A percentile compares a stretch with the other conserved stretches of the same genome.
Evolutionary conservation across 2,797 vertebrate species (phyloP).

Genomic region (Sebastes diploproa): DNA sequence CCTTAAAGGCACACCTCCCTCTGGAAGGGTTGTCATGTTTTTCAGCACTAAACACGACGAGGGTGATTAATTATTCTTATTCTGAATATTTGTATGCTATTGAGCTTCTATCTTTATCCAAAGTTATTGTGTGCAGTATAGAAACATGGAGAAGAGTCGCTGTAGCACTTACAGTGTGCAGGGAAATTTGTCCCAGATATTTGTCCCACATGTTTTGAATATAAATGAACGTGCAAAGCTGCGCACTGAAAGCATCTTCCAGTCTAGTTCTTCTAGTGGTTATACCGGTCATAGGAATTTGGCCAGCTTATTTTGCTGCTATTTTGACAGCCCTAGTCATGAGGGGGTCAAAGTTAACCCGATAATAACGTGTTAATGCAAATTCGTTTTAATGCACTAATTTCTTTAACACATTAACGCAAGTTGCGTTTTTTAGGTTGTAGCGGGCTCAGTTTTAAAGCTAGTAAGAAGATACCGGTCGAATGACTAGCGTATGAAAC

Average conservation of each 20-base stretch:
- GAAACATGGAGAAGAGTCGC: background rate
- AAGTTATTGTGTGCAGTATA: background rate
- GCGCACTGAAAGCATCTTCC: background rate
- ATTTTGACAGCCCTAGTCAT: too few relatives aligned
- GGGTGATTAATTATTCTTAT: slow-evolving; percentile 8
- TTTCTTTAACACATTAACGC: too few relatives aligned
- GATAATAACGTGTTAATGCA: too few relatives aligned
- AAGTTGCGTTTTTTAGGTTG: too few relatives aligned
- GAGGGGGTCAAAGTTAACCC: too few relatives aligned
- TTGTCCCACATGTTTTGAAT: slow-evolving; percentile 17
- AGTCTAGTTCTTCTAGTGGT: background rate
- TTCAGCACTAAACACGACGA: slow-evolving; percentile 8
- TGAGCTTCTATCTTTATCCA: slow-evolving; percentile 25
- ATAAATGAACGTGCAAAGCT: slow-evolving; percentile 8
- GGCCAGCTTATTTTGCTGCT: background rate
- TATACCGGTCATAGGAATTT: background rate
- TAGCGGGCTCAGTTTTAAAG: too few relatives aligned
- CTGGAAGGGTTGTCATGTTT: slow-evolving; percentile 9
- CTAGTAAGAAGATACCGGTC: too few relatives aligned
- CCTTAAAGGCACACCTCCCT: slow-evolving; percentile 20
- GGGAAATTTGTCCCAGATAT: slow-evolving; percentile 23
- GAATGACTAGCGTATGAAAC: too few relatives aligned
- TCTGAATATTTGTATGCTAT: slow-evolving; percentile 26
- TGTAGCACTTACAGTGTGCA: slow-evolving; percentile 10
- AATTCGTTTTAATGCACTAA: too few relatives aligned